Conservation (phyloP, 2,797 vertebrate genomes). For the Cebuella pygmaea region DNA sequence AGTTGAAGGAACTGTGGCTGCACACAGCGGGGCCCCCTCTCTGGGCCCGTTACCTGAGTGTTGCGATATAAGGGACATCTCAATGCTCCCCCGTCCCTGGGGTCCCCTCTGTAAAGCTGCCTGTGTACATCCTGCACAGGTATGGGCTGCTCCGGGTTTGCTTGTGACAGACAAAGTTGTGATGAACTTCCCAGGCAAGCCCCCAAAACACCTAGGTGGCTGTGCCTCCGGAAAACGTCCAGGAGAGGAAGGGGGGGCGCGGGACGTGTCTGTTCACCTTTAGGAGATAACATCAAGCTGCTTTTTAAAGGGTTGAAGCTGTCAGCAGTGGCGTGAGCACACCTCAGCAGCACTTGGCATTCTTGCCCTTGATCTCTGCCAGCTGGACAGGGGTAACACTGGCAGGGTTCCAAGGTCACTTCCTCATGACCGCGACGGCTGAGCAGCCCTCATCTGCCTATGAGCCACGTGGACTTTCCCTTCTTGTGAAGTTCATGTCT, state of each 20-base stretch:
- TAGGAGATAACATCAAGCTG: fast-evolving
- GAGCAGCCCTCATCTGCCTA: fast-evolving
- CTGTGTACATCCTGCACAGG: fast-evolving
- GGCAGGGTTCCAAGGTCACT: fast-evolving
- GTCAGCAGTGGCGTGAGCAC: not conserved
- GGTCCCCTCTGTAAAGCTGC: not conserved
- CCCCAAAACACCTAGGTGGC: not conserved
- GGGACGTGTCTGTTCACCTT: too few species aligned
- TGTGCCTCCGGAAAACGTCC: fast-evolving
- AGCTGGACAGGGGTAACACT: fast-evolving
- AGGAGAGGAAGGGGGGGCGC: not conserved
- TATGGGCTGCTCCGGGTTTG: fast-evolving
- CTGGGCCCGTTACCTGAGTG: not conserved
- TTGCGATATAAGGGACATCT: not conserved
- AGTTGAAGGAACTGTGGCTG: not conserved
- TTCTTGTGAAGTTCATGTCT: not conserved
- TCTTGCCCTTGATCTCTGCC: too few species aligned
- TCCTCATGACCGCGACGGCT: fast-evolving
- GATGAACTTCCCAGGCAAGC: not conserved
- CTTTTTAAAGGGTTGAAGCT: not conserved
- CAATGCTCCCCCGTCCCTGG: not conserved
- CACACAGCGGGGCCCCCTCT: not conserved
- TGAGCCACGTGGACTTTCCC: not conserved
- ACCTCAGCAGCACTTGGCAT: not conserved
- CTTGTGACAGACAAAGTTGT: not conserved